These are phyloP conservation scores for Tachina grossa DNA, from an alignment of 2,888 invertebrate species.

Conservation along the genomic window DNA sequence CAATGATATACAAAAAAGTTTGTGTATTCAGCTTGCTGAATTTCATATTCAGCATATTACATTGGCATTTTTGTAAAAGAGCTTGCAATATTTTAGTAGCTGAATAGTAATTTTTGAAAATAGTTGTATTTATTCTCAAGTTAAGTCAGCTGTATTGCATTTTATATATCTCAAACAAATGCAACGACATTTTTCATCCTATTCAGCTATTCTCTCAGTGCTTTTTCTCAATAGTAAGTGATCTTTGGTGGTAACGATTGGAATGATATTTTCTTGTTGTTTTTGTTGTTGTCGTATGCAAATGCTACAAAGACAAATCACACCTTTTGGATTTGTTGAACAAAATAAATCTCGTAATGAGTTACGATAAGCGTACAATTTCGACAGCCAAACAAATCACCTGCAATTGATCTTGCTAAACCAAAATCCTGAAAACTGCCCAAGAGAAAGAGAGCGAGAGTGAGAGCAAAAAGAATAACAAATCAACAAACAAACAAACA, in stretches of 20 bases:
- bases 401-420: slow-evolving; percentile 82
- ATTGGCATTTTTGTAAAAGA: too few relatives aligned
- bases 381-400: slow-evolving; percentile 83
- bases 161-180: too few relatives aligned
- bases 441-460: not conserved
- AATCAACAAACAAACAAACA: slow-evolving; percentile 15
- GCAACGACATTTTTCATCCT: not conserved
- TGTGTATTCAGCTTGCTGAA: slow-evolving; percentile 30
- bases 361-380: slow-evolving; percentile 83
- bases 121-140: too few relatives aligned
- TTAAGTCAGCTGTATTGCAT: too few relatives aligned
- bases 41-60: not conserved
- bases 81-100: too few relatives aligned
- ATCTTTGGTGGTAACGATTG: slow-evolving; percentile 70
- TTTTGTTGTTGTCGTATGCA: slow-evolving; percentile 69
- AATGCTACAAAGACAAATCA: slow-evolving; percentile 82
- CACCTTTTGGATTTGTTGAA: slow-evolving; percentile 83
- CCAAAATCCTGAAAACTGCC: slow-evolving; percentile 35
- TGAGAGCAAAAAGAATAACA: slow-evolving; percentile 6
- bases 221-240: slow-evolving; percentile 59
- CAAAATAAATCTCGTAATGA: slow-evolving; percentile 83
- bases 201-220: slow-evolving; percentile 31
- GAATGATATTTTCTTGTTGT: slow-evolving; percentile 66
- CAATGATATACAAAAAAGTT: not conserved
- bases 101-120: too few relatives aligned